Evolutionary conservation across 2,113 vertebrate species (phyloP), one percentile per base, ranked within the genome.

Genomic region (Hyperopisus bebe): DNA sequence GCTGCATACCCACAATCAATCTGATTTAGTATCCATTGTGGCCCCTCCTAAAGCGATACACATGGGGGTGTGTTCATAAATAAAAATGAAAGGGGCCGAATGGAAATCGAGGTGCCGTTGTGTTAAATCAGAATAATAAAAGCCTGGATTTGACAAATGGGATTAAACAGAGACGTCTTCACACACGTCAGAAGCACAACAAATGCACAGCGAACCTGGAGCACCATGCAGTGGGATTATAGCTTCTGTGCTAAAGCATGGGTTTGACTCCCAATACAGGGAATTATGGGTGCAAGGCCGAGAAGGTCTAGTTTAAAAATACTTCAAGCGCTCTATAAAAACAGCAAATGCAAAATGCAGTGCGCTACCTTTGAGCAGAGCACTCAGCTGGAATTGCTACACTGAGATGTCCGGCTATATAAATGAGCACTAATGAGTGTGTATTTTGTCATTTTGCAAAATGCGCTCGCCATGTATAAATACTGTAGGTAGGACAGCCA

Each of bases 81-180:
- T 95, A 94, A 94, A 92, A 92, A 93, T 90, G 93, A 93, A 92
- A 93, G 92, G 92, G 95, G 91, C 93, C 90, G 91, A 93, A 93
- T 93, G 92, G 92, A 94, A 93, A 93, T 92, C 91, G 90, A 90
- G 91, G 88, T 91, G 94, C 91, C 91, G 93, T 94, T 94, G 93
- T 94, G 95, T 95, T 95, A 95, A 95, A 95, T 95, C 95, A 94
- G 91, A 94, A 95, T 94, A 95, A 94, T 95, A 95, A 94, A 95
- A 92, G 90, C 90, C 92, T 91, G 92, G 90, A 93, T 66, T 92
- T 91, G 94, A 92, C 93, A 94, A 95, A 94, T 91, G 90, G 91
- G 82, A 91, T 91, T 92, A 94, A 94, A 95, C 94, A 91, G 93
- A 96, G 93, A 94, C 87, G 90, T 94, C 93, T 90, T 89, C 90